phyloP scores from a whole-genome alignment of 2,888 invertebrate genomes.

The Tanytarsus gracilentus region DNA sequence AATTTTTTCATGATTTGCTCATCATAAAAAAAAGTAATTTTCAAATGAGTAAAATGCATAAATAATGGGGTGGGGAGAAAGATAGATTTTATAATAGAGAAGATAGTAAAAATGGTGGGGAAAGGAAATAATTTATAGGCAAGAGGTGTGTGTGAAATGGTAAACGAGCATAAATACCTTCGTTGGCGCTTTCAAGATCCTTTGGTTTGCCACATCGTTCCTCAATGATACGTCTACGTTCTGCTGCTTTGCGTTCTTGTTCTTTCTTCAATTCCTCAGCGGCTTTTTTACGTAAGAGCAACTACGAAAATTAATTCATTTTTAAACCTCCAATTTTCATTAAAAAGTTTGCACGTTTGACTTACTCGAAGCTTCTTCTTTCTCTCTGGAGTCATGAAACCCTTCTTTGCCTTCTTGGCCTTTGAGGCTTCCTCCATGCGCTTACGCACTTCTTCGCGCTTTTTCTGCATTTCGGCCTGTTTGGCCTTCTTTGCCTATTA shows the following conservation, averaged over 20 bases:
- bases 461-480: slow-evolving; percentile 95
- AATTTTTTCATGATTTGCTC: no score
- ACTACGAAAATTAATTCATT: slow-evolving; percentile 47
- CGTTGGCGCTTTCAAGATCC: slow-evolving; percentile 83
- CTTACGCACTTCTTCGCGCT: slow-evolving; percentile 97
- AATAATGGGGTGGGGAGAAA: no score
- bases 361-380: slow-evolving; percentile 99
- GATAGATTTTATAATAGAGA: no score
- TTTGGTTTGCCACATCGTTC: slow-evolving; percentile 90
- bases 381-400: slow-evolving; percentile 99
- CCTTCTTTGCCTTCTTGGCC: slow-evolving; percentile 99
- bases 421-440: slow-evolving; percentile 98
- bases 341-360: no score
- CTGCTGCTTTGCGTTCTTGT: slow-evolving; percentile 97
- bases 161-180: slow-evolving; percentile 57
- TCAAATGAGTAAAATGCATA: no score
- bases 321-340: slow-evolving; percentile 27
- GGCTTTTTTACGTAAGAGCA: slow-evolving; percentile 99
- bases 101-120: no score
- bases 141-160: background rate
- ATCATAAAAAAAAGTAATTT: no score
- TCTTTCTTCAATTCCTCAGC: slow-evolving; percentile 99
- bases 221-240: slow-evolving; percentile 93
- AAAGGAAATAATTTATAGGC: no score
- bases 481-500: slow-evolving; percentile 93